Evolutionary conservation across 2,888 invertebrate species (phyloP).

Genomic region (Scrobipalpa costella): DNA sequence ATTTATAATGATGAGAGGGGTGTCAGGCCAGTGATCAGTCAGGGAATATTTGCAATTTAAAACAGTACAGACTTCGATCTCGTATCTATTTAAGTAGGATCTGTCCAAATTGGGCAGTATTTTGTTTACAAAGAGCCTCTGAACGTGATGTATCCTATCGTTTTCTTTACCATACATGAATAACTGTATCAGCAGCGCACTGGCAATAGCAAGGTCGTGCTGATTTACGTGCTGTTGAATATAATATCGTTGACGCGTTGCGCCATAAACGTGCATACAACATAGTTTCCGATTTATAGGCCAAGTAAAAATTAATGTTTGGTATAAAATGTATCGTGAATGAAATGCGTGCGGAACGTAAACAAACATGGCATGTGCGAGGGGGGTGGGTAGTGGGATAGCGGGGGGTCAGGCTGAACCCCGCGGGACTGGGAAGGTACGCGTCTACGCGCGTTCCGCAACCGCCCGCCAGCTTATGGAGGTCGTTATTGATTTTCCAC

Average conservation of each 20-base stretch:
- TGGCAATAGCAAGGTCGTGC: slow-evolving; percentile 7
- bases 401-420: slow-evolving; percentile 29
- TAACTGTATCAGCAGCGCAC: slow-evolving; percentile 10
- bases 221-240: slow-evolving; percentile 1
- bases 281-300: slow-evolving; percentile 3
- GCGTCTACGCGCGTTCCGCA: slow-evolving; percentile 40
- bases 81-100: too few species aligned
- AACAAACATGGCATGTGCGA: slow-evolving; percentile 48
- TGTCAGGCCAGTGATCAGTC: too few species aligned
- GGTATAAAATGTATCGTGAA: slow-evolving; percentile 40
- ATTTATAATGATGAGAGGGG: too few species aligned
- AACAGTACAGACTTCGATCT: too few species aligned
- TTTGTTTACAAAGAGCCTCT: neutral
- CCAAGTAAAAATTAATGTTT: slow-evolving; percentile 18
- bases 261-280: slow-evolving; percentile 16
- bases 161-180: slow-evolving; percentile 11
- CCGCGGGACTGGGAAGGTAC: slow-evolving; percentile 20
- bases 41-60: too few species aligned
- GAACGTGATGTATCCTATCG: slow-evolving; percentile 5
- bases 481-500: slow-evolving; percentile 53
- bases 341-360: slow-evolving; percentile 51
- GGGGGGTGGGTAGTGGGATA: slow-evolving; percentile 28
- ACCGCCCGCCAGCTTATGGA: slow-evolving; percentile 43
- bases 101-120: neutral
- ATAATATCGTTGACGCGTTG: slow-evolving; percentile 3